Conservation (phyloP, 1,140 invertebrate genomes). For the Drosophila rhopaloa region DNA sequence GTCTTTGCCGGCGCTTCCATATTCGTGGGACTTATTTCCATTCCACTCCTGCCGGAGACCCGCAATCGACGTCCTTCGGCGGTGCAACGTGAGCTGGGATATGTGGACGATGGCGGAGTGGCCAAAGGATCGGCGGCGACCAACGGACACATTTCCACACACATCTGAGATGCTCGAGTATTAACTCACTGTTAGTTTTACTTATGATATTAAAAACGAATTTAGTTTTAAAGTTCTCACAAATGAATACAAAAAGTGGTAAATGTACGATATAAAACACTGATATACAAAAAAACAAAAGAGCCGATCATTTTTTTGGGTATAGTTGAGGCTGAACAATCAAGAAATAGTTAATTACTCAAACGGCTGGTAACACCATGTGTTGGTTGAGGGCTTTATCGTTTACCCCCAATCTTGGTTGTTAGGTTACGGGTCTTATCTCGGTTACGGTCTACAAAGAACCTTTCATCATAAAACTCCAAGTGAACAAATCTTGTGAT, state of each 20-base stretch:
- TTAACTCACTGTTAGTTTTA: slow-evolving; percentile 2
- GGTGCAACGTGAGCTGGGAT: slow-evolving; percentile 62
- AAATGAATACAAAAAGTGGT: slow-evolving; percentile 7
- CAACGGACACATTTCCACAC: slow-evolving; percentile 60
- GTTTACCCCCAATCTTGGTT: neutral
- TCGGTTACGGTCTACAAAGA: neutral
- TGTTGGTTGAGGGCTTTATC: slow-evolving; percentile 3
- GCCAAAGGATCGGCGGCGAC: slow-evolving; percentile 41
- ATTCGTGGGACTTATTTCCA: slow-evolving; percentile 58
- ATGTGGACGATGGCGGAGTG: slow-evolving; percentile 49
- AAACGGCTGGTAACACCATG: slow-evolving; percentile 4
- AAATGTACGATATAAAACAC: neutral
- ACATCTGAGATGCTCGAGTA: slow-evolving; percentile 40
- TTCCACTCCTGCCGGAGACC: slow-evolving; percentile 65
- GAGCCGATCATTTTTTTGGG: too few species aligned
- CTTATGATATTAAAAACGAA: slow-evolving; percentile 18
- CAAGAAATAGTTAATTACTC: slow-evolving; percentile 4
- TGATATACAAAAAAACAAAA: neutral
- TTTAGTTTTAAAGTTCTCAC: slow-evolving; percentile 10
- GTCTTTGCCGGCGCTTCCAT: slow-evolving; percentile 66
- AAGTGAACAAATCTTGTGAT: slow-evolving; percentile 7
- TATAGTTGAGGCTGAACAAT: too few species aligned
- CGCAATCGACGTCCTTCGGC: slow-evolving; percentile 58
- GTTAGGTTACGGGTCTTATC: slow-evolving; percentile 19
- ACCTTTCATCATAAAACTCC: neutral